Percentiles rank a stretch among this genome's conserved stretches.
phyloP scores from a whole-genome alignment of 2,888 invertebrate species.

The Phorcus lineatus region DNA sequence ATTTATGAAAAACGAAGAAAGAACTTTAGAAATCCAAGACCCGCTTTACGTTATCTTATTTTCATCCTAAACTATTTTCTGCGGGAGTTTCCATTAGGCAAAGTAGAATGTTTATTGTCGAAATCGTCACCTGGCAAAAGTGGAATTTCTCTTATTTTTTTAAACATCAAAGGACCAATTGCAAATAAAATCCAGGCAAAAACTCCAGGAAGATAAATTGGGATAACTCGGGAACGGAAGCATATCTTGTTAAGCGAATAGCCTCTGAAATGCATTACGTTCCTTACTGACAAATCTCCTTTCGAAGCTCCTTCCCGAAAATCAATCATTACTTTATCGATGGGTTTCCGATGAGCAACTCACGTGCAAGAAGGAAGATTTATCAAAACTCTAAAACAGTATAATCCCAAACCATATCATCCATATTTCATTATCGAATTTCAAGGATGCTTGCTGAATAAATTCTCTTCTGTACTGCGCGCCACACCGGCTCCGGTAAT shows the following conservation, averaged over 20 bases:
- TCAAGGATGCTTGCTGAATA: too few relatives aligned
- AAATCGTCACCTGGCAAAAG: neutral
- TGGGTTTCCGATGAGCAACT: neutral
- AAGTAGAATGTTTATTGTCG: too few relatives aligned
- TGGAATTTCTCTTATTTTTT: neutral
- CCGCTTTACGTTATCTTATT: too few relatives aligned
- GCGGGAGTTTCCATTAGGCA: too few relatives aligned
- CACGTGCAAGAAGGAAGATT: neutral
- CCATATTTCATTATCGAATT: neutral
- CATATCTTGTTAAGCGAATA: constrained; percentile 1
- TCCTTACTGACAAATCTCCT: constrained; percentile 6
- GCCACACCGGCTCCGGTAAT: too few relatives aligned
- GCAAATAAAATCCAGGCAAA: neutral
- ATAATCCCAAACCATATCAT: constrained; percentile 2
- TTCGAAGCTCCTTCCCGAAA: neutral
- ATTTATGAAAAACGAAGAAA: too few relatives aligned
- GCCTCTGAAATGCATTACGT: constrained; percentile 17
- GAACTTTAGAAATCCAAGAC: too few relatives aligned
- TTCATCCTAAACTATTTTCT: too few relatives aligned
- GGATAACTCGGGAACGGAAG: neutral
- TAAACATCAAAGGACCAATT: neutral
- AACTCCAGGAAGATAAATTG: constrained; percentile 1
- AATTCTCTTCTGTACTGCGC: too few relatives aligned
- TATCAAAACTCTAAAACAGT: neutral
- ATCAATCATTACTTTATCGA: neutral